Evolutionary conservation across 2,888 invertebrate genomes (phyloP).

Genomic region (Luperina nickerlii): DNA sequence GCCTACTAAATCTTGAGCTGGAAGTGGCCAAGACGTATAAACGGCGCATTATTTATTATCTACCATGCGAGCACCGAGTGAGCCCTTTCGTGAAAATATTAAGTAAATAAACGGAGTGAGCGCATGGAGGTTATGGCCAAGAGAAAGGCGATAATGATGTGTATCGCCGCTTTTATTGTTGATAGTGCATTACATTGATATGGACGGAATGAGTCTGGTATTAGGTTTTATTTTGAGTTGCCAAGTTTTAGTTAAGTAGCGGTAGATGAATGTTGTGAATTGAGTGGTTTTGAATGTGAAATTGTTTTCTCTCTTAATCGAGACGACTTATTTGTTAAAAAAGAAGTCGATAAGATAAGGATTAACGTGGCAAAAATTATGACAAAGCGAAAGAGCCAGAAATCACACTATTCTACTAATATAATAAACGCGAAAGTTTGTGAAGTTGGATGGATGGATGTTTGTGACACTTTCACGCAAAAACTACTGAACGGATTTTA

Average conservation of each 20-base stretch:
- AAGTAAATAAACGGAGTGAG: constrained; percentile 80
- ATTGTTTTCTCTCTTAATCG: not conserved
- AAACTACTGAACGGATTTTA: too few relatives aligned
- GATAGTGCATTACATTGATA: constrained; percentile 35
- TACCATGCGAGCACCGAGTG: constrained; percentile 79
- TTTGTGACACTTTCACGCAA: too few relatives aligned
- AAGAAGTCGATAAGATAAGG: not conserved
- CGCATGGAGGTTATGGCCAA: constrained; percentile 67
- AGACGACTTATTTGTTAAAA: not conserved
- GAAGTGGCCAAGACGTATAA: constrained; percentile 74
- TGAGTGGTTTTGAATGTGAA: not conserved
- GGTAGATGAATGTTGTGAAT: not conserved
- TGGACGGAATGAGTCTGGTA: not conserved
- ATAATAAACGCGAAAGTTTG: too few relatives aligned
- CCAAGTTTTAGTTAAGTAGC: not conserved
- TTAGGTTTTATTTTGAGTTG: not conserved
- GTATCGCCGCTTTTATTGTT: constrained; percentile 51
- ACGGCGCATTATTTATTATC: constrained; percentile 82
- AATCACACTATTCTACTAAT: too few relatives aligned
- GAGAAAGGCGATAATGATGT: constrained; percentile 59
- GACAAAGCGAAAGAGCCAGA: not conserved
- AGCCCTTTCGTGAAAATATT: constrained; percentile 83
- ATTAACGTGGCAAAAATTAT: not conserved
- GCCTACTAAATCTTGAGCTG: constrained; percentile 65
- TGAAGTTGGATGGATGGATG: too few relatives aligned